Conservation (phyloP, 2,113 vertebrate genomes). For the Ibidorhyncha struthersii region DNA sequence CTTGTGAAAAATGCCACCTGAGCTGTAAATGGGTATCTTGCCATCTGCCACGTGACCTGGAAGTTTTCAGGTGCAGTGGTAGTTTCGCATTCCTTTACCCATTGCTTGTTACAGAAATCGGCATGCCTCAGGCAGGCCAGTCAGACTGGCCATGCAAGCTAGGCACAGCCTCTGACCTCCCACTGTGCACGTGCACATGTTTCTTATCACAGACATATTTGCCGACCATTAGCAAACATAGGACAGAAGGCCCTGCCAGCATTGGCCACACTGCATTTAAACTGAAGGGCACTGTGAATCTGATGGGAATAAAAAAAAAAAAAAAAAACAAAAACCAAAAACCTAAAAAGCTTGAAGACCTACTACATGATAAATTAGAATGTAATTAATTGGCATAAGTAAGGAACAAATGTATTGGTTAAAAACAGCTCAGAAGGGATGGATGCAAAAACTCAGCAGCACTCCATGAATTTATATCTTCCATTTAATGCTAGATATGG, state of each 20-base stretch:
- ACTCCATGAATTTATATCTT: neutral
- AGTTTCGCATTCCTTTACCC: neutral
- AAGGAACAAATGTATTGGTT: neutral
- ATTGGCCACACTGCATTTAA: neutral
- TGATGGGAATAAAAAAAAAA: too few species aligned
- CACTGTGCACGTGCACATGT: fast-evolving
- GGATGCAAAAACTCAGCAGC: neutral
- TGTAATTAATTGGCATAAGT: neutral
- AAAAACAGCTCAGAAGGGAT: neutral
- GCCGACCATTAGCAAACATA: neutral
- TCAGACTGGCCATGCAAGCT: neutral
- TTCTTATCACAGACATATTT: neutral
- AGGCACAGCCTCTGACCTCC: neutral
- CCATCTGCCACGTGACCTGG: fast-evolving
- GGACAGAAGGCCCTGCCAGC: neutral
- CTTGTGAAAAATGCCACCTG: neutral
- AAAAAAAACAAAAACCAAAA: fast-evolving
- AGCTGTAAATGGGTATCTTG: neutral
- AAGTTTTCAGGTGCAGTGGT: neutral
- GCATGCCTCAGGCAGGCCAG: neutral
- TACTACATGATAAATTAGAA: neutral
- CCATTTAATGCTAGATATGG: neutral
- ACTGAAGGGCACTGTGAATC: neutral
- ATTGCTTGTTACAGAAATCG: neutral
- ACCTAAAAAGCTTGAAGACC: neutral